These are phyloP conservation scores for Amphipyra berbera DNA, from an alignment of 2,888 invertebrate species.

Conservation along the genomic window DNA sequence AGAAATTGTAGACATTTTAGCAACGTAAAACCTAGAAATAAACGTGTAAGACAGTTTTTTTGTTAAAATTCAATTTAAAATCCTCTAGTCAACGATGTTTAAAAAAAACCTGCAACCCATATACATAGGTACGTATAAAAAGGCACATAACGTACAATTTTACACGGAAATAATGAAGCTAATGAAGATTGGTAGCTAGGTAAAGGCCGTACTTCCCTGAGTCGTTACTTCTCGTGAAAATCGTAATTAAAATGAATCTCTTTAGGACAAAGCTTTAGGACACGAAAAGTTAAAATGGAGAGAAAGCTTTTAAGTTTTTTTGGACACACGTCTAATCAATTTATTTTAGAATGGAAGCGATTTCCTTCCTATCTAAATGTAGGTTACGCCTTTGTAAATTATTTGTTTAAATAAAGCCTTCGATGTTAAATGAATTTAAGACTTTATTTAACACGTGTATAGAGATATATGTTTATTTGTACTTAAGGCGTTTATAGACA, in stretches of 20 bases:
- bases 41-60: not conserved
- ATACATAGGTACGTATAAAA: constrained; percentile 32
- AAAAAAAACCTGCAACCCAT: constrained; percentile 23
- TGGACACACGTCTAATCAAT: constrained; percentile 63
- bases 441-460: constrained; percentile 1
- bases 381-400: constrained; percentile 43
- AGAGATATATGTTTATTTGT: not conserved
- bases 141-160: constrained; percentile 68
- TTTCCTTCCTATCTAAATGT: constrained; percentile 45
- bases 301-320: constrained; percentile 65
- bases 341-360: constrained; percentile 48
- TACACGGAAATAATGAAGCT: constrained; percentile 80
- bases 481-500: not conserved
- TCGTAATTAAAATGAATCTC: constrained; percentile 88
- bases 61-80: constrained; percentile 5
- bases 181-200: constrained; percentile 86
- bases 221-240: constrained; percentile 81
- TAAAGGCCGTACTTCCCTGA: constrained; percentile 75
- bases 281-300: constrained; percentile 72
- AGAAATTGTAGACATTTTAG: not conserved
- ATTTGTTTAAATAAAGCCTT: constrained; percentile 40
- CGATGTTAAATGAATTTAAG: not conserved
- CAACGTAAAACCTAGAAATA: not conserved
- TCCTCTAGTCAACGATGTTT: not conserved
- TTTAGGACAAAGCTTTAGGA: constrained; percentile 74